Percentiles rank a stretch among this genome's conserved stretches.
Conservation (phyloP, 2,888 invertebrate genomes). For the Mesorhabditis belari region DNA sequence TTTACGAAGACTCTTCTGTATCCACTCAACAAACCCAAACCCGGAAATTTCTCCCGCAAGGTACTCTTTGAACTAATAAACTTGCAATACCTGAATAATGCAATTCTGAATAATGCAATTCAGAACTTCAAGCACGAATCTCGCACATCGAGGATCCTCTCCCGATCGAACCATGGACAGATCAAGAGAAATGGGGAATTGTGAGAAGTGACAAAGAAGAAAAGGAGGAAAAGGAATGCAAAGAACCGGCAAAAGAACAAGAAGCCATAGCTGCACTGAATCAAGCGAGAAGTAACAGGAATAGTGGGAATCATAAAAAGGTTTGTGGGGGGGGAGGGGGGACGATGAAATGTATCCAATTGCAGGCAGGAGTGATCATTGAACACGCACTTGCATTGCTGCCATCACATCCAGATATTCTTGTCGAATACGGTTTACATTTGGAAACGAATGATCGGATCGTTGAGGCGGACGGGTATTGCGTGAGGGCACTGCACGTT, state of each 20-base stretch:
- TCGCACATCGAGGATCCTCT: slow-evolving; percentile 7
- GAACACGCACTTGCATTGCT: slow-evolving; percentile 83
- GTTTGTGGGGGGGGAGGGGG: slow-evolving; percentile 1
- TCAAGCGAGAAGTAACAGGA: slow-evolving; percentile 32
- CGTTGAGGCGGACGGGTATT: slow-evolving; percentile 81
- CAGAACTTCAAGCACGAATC: not conserved
- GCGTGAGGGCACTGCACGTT: slow-evolving; percentile 72
- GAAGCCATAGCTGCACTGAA: slow-evolving; percentile 44
- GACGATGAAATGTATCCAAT: not conserved
- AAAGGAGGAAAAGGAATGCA: slow-evolving; percentile 2
- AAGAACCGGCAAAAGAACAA: slow-evolving; percentile 6
- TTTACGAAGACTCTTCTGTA: too few species aligned
- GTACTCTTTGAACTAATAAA: too few species aligned
- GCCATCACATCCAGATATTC: slow-evolving; percentile 82
- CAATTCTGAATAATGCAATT: not conserved
- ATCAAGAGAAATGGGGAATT: not conserved
- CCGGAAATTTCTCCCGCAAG: too few species aligned
- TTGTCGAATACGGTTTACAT: slow-evolving; percentile 64
- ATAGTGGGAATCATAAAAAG: slow-evolving; percentile 34
- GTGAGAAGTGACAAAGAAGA: not conserved
- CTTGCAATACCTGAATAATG: too few species aligned
- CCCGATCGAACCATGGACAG: slow-evolving; percentile 4
- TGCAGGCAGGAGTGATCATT: slow-evolving; percentile 52
- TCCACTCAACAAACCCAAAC: too few species aligned
- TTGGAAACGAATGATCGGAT: slow-evolving; percentile 62